Conservation (phyloP, 2,113 vertebrate genomes). For the Catharus minimus region DNA sequence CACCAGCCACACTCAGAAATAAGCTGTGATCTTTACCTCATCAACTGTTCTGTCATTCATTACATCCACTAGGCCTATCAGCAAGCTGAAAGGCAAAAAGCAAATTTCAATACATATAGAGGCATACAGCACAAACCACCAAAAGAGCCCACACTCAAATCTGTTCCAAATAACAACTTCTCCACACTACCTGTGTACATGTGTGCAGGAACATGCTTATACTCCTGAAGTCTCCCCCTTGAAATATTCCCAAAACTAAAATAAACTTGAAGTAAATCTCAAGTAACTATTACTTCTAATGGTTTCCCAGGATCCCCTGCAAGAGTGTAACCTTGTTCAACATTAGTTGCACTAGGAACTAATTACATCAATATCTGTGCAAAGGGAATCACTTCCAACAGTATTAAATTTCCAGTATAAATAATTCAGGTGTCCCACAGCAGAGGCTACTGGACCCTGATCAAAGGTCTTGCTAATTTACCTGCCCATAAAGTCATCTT, state of each 20-base stretch:
- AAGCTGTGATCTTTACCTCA: slow-evolving; percentile 75
- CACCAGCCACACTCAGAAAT: neutral
- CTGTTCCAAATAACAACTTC: neutral
- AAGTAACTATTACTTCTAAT: neutral
- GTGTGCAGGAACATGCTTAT: accelerated
- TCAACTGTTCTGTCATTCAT: slow-evolving; percentile 85
- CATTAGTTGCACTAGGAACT: neutral
- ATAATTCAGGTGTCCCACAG: neutral
- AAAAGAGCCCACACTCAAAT: neutral
- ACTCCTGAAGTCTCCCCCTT: neutral
- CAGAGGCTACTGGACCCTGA: neutral
- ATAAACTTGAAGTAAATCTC: neutral
- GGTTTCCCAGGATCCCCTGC: neutral
- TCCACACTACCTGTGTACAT: neutral
- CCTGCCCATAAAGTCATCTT: slow-evolving; percentile 94
- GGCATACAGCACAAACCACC: neutral
- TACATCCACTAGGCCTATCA: slow-evolving; percentile 88
- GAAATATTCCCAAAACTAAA: neutral
- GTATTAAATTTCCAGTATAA: neutral
- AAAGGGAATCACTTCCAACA: neutral
- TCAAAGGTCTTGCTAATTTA: slow-evolving; percentile 51
- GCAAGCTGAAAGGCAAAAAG: slow-evolving; percentile 74
- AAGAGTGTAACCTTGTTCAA: neutral
- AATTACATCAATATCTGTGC: neutral
- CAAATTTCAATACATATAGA: neutral